These are phyloP conservation scores for Adelognathus sp. DNA, from an alignment of 2,888 invertebrate species.

Conservation along the genomic window DNA sequence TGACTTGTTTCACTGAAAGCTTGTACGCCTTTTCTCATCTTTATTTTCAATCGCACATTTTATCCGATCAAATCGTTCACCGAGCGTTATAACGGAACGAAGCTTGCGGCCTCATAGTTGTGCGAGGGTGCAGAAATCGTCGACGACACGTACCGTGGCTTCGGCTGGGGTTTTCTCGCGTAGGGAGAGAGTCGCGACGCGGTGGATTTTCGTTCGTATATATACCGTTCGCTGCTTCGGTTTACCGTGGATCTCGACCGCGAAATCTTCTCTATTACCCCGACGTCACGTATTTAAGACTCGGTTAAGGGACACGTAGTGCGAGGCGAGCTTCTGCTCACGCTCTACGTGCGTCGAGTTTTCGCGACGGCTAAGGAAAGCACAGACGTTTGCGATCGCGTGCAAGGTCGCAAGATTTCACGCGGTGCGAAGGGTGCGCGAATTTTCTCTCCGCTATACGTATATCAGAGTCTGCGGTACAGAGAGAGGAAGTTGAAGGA, in stretches of 20 bases:
- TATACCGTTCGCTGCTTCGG: conserved; percentile 60
- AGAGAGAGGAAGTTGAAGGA: neutral
- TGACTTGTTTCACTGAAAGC: too few species aligned
- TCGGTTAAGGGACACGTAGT: conserved; percentile 76
- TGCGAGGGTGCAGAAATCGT: conserved; percentile 22
- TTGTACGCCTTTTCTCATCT: too few species aligned
- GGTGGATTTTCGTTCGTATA: conserved; percentile 12
- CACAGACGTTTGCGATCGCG: conserved; percentile 20
- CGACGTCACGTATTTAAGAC: conserved; percentile 78
- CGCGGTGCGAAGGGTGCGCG: neutral
- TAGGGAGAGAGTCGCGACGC: neutral
- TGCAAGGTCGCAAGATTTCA: neutral
- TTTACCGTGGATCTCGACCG: conserved; percentile 67
- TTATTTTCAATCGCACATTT: too few species aligned
- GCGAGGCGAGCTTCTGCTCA: conserved; percentile 26
- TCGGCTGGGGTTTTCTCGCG: conserved; percentile 39
- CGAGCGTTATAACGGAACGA: too few species aligned
- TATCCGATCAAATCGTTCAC: too few species aligned
- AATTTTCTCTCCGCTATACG: neutral
- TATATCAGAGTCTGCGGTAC: neutral
- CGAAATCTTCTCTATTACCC: conserved; percentile 72
- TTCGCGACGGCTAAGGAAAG: conserved; percentile 28
- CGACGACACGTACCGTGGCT: conserved; percentile 40
- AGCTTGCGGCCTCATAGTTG: neutral
- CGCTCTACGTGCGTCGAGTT: conserved; percentile 55